These are phyloP conservation scores for Thalassophryne amazonica DNA, from an alignment of 2,797 vertebrate species.

Conservation along the genomic window DNA sequence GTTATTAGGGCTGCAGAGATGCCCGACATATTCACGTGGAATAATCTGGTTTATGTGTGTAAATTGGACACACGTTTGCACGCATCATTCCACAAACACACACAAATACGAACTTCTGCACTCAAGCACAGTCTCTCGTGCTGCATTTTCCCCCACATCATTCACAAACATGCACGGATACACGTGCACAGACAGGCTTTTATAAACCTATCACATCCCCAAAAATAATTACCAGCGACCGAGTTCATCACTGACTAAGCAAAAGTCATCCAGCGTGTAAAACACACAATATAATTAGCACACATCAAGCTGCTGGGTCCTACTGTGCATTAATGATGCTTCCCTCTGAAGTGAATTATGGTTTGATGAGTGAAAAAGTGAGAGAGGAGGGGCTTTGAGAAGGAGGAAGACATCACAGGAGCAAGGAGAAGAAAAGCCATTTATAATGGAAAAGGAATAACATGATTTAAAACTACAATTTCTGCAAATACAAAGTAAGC, in stretches of 20 bases:
- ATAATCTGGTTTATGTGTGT: conserved; percentile 33
- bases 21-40: conserved; percentile 34
- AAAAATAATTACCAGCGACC: conserved; percentile 78
- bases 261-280: conserved; percentile 77
- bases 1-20: conserved; percentile 35
- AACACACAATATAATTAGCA: conserved; percentile 82
- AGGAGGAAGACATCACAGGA: conserved; percentile 49
- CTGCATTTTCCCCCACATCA: conserved; percentile 1
- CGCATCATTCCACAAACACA: background rate
- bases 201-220: conserved; percentile 76
- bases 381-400: conserved; percentile 49
- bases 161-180: conserved; percentile 11
- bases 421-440: conserved; percentile 12
- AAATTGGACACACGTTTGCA: conserved; percentile 5
- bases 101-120: background rate
- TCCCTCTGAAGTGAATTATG: conserved; percentile 75
- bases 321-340: conserved; percentile 77
- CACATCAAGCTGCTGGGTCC: conserved; percentile 74
- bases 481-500: too few species aligned
- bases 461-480: background rate
- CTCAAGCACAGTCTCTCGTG: background rate
- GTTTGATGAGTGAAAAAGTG: conserved; percentile 65
- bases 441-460: background rate
- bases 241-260: conserved; percentile 78
- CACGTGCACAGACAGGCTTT: conserved; percentile 45